Evolutionary conservation across 2,113 vertebrate species (phyloP).

Genomic region (Brachypodius melanocephalos): DNA sequence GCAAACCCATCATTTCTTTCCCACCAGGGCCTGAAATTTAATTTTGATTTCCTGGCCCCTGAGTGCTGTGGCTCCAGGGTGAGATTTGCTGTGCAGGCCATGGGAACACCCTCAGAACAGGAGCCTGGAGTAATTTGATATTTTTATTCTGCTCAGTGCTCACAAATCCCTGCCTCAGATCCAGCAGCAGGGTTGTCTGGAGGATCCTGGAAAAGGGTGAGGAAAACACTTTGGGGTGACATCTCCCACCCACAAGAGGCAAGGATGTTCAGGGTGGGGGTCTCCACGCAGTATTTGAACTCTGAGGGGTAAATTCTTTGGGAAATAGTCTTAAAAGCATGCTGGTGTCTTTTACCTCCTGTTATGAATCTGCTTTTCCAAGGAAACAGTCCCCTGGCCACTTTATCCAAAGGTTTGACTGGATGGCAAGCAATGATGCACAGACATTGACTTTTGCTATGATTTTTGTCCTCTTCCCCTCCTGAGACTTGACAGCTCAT

Average conservation of each 20-base stretch:
- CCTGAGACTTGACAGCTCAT: constrained; percentile 30
- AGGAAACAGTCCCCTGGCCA: constrained; percentile 1
- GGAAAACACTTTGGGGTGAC: neutral
- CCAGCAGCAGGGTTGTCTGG: neutral
- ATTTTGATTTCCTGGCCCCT: neutral
- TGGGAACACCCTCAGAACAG: neutral
- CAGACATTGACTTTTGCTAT: neutral
- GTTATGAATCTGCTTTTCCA: neutral
- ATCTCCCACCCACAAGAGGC: neutral
- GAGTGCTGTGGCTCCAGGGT: neutral
- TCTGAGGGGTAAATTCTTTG: neutral
- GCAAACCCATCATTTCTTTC: neutral
- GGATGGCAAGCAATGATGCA: constrained; percentile 31
- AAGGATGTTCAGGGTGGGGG: neutral
- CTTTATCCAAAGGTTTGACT: constrained; percentile 14
- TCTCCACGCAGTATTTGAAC: neutral
- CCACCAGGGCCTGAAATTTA: neutral
- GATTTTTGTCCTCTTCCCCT: constrained; percentile 2
- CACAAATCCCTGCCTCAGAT: neutral
- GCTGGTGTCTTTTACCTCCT: neutral
- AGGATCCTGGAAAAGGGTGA: neutral
- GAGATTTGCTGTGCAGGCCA: neutral
- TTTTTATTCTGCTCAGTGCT: neutral
- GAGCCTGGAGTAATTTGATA: neutral
- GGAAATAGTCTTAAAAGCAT: constrained; percentile 23